Percentiles rank a stretch among this genome's conserved stretches.
Evolutionary conservation across 2,797 vertebrate species (phyloP).

Genomic region (Cheirogaleus major): DNA sequence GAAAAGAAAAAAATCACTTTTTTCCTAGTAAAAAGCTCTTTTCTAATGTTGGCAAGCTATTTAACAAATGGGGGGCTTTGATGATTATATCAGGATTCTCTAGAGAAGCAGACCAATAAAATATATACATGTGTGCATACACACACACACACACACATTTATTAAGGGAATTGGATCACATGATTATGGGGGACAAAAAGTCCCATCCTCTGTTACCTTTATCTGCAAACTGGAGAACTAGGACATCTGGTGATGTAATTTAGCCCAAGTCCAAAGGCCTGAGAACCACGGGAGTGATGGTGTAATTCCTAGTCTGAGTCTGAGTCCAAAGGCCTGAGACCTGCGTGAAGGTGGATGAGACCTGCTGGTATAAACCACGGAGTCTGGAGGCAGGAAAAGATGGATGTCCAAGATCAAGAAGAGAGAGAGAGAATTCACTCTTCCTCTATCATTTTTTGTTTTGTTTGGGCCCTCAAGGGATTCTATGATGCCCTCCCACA

Average conservation of each 20-base stretch:
- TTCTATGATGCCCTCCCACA: no score
- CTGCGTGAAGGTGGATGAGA: background rate
- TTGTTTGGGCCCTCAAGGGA: background rate
- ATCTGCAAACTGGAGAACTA: background rate
- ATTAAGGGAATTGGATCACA: background rate
- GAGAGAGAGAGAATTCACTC: background rate
- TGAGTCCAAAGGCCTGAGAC: background rate
- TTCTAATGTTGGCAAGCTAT: background rate
- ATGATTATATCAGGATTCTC: background rate
- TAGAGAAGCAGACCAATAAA: background rate
- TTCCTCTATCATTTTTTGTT: background rate
- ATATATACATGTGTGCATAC: background rate
- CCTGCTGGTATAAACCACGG: background rate
- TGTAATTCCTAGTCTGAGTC: background rate
- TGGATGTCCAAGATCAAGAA: background rate
- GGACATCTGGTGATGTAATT: background rate
- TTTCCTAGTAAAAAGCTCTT: background rate
- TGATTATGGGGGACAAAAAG: background rate
- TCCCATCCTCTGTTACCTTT: background rate
- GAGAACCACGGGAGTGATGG: background rate
- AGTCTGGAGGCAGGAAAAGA: background rate
- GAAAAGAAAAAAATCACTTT: background rate
- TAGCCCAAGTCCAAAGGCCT: background rate
- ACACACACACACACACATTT: no score
- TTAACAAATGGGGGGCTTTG: background rate